Evolutionary conservation across 53 echinoderm and acorn worm genomes (phyloP), one percentile per base, ranked within the genome.

Genomic region (Paracentrotus lividus): DNA sequence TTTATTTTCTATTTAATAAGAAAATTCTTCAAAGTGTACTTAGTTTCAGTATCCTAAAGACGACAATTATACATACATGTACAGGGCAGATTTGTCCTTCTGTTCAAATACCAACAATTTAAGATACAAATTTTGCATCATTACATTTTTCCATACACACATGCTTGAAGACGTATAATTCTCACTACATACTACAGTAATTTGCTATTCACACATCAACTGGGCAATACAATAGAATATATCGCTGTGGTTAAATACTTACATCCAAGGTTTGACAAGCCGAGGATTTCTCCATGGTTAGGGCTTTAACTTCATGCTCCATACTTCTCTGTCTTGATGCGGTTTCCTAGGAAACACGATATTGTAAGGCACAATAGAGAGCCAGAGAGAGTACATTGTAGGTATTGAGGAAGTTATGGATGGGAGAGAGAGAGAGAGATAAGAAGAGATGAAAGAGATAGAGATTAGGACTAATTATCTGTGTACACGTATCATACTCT

Each of bases 261-360:
- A 96, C 96, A 86, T 96, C 95, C 65, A 96, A 76, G 21, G 85
- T 93, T 38, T 95, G 96, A 49, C 84, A 86, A 29, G 92, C 92
- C 57, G 85, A 87, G 38, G 93, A 81, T 61, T 94, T 96, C 94
- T 96, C 93, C 14, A 94, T 47, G 0, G 86, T 52, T 10, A 94
- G 85, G 56, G 91, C 60, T 88, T 94, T 85, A 75, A 96, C 61
- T 53, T 95, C 95, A 44, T 95, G 93, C 53, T 96, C 96, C 58
- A 90, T 81, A 27, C 94, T 88, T 60, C 94, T 88, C 51, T 91
- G 86, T 31, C 88, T 93, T 23, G 88, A 27, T 18, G 93, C 91
- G 31, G 32, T 95, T n/a, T 96, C 96, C 96, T 96, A 75, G 43
- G 75, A 45, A 87, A 68, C 51, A 34, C 40, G 49, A 81, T 34